These are phyloP conservation scores for Corbicula japonica DNA, from an alignment of 2,888 invertebrate species.

Conservation along the genomic window DNA sequence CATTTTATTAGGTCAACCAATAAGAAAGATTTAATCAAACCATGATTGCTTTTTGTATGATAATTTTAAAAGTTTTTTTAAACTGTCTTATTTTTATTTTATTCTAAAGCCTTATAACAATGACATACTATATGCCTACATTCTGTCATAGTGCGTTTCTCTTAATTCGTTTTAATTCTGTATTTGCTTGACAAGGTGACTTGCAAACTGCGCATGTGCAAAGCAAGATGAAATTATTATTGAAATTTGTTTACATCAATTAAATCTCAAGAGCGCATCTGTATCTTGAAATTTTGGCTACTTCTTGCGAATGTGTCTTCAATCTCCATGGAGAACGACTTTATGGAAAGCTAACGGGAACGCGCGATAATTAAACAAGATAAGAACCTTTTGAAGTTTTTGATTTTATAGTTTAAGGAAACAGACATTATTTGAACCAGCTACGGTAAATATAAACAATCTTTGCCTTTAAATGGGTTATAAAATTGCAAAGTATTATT, in stretches of 20 bases:
- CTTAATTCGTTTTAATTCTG: no score
- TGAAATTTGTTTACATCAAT: conserved; percentile 38
- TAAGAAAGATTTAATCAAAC: no score
- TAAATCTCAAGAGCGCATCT: conserved; percentile 37
- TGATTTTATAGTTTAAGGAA: conserved; percentile 56
- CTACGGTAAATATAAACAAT: conserved; percentile 60
- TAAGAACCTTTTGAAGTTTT: conserved; percentile 64
- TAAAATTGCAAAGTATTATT: conserved; percentile 53
- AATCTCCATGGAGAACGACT: conserved; percentile 44
- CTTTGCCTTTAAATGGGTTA: conserved; percentile 50
- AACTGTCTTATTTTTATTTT: no score
- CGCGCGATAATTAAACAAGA: conserved; percentile 64
- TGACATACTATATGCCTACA: no score
- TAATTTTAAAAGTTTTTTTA: no score
- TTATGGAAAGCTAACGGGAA: conserved; percentile 60
- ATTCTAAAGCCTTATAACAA: no score
- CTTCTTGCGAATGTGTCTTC: conserved; percentile 32
- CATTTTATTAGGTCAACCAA: no score
- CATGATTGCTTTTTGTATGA: no score
- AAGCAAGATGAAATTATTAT: no score
- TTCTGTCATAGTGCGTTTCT: no score
- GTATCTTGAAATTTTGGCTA: conserved; percentile 21
- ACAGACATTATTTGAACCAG: conserved; percentile 57
- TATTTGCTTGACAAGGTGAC: no score
- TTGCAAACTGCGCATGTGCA: no score